Base-by-base conservation (phyloP, 2,888 invertebrate genomes). In the Eueremaeus valkanovi region DNA sequence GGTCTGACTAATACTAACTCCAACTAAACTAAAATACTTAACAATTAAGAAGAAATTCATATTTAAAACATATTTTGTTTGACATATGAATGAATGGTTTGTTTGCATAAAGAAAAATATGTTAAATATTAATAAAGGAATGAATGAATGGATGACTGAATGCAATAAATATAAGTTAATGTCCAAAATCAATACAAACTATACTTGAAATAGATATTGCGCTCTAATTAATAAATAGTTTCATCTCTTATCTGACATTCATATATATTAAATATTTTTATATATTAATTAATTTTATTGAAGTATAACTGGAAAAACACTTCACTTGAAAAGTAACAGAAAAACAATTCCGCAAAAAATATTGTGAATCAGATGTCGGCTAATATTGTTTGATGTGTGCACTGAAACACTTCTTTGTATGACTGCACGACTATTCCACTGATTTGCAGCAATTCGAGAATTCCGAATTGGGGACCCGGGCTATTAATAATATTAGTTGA, bases 191-290 rank as follows among this genome's bases (percentile, higher is more conserved):
- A 33, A 61, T 61, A 33, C 1, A 61, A 31, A 31, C 6, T 33
- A 61, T 31, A 61, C 61, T 61, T 61, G 61, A 61, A 61, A 61
- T 31, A 2, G 2, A 33, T 61, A 24, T 24, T 61, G 3, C 24
- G 61, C 61, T 33, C 61, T 61, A 61, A 31, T 61, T 61, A 61
- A 18, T 61, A 61, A 61, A 31, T 31, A 61, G 61, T 61, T 61
- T 61, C 33, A 31, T n/a, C 33, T 61, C 61, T 61, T 61, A 61
- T 61, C 61, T 61, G 33, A 61, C 31, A 18, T 61, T 61, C 61
- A 61, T 58, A n/a, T n/a, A n/a, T n/a, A n/a, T 33, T 31, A 55
- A 5, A 55, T 24, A 55, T 9, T 9, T 61, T 3, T 33, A 61
- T 61, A 24, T 27, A 11, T 27, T 55, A 55, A 6, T 24, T 21